Evolutionary conservation across 2,888 invertebrate species (phyloP), one percentile per base, ranked within the genome.

Genomic region (Eumerus sabulonum): DNA sequence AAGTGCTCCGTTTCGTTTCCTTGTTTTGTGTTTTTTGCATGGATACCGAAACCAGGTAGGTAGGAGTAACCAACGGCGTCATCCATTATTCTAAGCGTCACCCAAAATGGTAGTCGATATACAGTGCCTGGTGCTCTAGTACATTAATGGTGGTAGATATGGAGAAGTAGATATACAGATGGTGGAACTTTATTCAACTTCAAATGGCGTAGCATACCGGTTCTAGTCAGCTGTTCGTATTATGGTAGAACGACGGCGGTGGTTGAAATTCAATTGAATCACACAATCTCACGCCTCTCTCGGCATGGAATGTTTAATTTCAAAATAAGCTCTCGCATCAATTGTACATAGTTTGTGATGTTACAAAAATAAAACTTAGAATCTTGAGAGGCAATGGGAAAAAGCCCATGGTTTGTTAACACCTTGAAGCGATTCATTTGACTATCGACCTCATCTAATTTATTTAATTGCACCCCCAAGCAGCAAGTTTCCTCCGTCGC

Each of bases 31-130:
- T 42, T 54, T 72, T 57, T 63, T 59, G 11, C 64, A 38, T 62
- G 16, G 53, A 59, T 67, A 35, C 67, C 47, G 57, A 27, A 38
- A 17, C 50, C 62, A 40, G 54, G 59, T 63, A 74, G 74, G 79
- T 64, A 79, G 79, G 77, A 79, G 77, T 79, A 73, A 17, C 70
- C 64, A 7, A 27, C 27, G 27, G 60, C 74, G 79, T 74, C 74
- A 79, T 74, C 68, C 79, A 79, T 79, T 74, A 79, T 70, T 74
- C 64, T 50, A 64, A 48, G 59, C 74, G 68, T 59, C 74, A 74
- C 74, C 79, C 74, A 79, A 79, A 79, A 79, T 79, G 79, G 79
- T 56, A 74, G 68, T 27, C 27, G 27, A 27, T 27, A 27, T 27
- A 4, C 27, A 27, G 3, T 27, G 27, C 27, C 7, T 27, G 27